These are phyloP conservation scores for Eptesicus fuscus DNA, from an alignment of 2,113 vertebrate species.

Conservation along the genomic window DNA sequence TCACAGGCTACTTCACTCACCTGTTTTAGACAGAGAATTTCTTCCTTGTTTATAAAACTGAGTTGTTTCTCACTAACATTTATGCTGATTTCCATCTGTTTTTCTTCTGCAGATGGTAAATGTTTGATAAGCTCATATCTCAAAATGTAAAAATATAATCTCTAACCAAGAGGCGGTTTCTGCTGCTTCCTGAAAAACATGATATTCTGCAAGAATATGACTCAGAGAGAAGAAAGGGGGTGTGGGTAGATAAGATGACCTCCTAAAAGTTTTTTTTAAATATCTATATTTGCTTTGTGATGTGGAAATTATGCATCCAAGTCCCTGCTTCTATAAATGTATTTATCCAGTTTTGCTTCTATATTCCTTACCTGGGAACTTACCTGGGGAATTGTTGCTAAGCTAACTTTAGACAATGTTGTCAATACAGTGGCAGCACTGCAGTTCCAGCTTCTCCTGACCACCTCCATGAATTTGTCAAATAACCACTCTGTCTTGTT, in stretches of 20 bases:
- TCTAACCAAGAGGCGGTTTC: slow-evolving; percentile 21
- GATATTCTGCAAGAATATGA: neutral
- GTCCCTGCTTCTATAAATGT: neutral
- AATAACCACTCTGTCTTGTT: neutral
- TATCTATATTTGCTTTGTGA: neutral
- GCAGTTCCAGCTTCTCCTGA: neutral
- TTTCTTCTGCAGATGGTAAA: neutral
- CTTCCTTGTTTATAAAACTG: neutral
- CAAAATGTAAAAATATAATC: slow-evolving; percentile 36
- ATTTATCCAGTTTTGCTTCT: neutral
- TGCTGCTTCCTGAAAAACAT: slow-evolving; percentile 22
- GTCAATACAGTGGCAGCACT: neutral
- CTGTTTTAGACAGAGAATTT: neutral
- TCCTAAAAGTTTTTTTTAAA: neutral
- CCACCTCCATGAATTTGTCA: neutral
- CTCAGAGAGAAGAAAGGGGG: neutral
- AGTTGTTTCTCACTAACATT: neutral
- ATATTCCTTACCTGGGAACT: neutral
- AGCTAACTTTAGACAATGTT: neutral
- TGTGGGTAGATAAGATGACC: neutral
- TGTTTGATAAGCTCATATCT: neutral
- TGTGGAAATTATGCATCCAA: neutral
- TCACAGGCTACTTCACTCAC: neutral
- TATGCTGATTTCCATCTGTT: slow-evolving; percentile 22
- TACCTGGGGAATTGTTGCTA: neutral